Conservation (phyloP, 1,140 invertebrate species). For the Bombus affinis region DNA sequence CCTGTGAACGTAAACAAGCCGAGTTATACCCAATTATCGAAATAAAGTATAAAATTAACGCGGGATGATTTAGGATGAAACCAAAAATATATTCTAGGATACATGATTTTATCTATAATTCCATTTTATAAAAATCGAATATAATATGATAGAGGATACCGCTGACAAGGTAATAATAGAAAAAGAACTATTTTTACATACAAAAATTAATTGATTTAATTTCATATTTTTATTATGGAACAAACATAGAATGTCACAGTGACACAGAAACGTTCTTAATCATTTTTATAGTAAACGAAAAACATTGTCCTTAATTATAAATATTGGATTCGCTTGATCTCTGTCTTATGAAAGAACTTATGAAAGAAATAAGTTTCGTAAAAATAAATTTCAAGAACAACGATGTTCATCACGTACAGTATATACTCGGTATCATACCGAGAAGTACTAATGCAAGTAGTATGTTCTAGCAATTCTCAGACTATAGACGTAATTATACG, state of each 20-base stretch:
- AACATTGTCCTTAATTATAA: too few relatives aligned
- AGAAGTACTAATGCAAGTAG: not conserved
- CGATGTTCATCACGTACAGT: too few relatives aligned
- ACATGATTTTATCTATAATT: too few relatives aligned
- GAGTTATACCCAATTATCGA: constrained; percentile 57
- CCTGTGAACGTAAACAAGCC: constrained; percentile 50
- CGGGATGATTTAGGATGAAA: constrained; percentile 5
- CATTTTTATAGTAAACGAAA: too few relatives aligned
- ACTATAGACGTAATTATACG: not conserved
- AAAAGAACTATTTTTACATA: not conserved
- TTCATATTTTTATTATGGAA: not conserved
- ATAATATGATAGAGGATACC: too few relatives aligned
- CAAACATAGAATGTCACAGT: too few relatives aligned
- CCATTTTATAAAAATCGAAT: too few relatives aligned
- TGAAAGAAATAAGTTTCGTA: not conserved
- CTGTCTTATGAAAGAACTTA: not conserved
- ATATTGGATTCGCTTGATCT: too few relatives aligned
- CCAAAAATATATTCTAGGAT: too few relatives aligned
- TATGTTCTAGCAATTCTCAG: not conserved
- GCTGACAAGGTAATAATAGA: too few relatives aligned
- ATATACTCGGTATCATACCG: not conserved
- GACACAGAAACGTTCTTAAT: too few relatives aligned
- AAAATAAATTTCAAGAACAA: not conserved
- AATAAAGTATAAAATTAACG: constrained; percentile 55
- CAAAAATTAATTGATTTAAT: not conserved